Percentiles rank a stretch among this genome's conserved stretches.
Evolutionary conservation across 2,888 invertebrate genomes (phyloP).

Genomic region (Macroteleia sp.): DNA sequence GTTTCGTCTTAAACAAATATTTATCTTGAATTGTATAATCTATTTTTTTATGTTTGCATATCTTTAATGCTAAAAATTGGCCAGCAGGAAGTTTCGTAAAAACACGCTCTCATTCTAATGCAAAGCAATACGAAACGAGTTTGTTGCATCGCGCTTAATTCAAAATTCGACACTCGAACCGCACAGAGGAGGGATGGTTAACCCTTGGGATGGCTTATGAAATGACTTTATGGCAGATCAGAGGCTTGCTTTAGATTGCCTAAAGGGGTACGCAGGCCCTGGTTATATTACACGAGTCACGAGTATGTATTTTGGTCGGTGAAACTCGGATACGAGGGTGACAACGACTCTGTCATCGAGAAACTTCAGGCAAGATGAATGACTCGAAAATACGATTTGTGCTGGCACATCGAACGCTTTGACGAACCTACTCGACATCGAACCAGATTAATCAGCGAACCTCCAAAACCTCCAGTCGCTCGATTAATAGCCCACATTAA

Average conservation of each 20-base stretch:
- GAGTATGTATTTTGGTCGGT: slow-evolving; percentile 64
- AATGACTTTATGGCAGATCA: slow-evolving; percentile 84
- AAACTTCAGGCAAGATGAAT: slow-evolving; percentile 47
- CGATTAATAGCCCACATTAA: slow-evolving; percentile 21
- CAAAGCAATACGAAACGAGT: slow-evolving; percentile 35
- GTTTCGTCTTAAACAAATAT: no score
- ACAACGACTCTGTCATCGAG: slow-evolving; percentile 68
- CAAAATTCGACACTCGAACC: slow-evolving; percentile 75
- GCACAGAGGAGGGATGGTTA: slow-evolving; percentile 75
- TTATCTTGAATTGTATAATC: no score
- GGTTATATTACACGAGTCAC: slow-evolving; percentile 61
- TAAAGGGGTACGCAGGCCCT: slow-evolving; percentile 71
- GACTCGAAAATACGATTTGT: slow-evolving; percentile 38
- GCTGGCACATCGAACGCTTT: not conserved
- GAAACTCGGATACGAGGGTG: slow-evolving; percentile 66
- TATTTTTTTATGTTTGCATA: no score
- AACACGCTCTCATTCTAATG: slow-evolving; percentile 28
- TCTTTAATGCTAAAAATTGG: no score
- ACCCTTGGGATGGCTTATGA: slow-evolving; percentile 81
- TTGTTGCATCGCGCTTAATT: slow-evolving; percentile 73
- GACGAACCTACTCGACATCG: no score
- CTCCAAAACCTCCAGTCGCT: not conserved
- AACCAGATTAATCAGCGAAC: slow-evolving; percentile 10
- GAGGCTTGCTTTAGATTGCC: slow-evolving; percentile 82
- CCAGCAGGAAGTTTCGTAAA: slow-evolving; percentile 16